Percentiles rank a stretch among this genome's conserved stretches.
Conservation (phyloP, 92 coral and sea anemone genomes). For the Bergia sp. region DNA sequence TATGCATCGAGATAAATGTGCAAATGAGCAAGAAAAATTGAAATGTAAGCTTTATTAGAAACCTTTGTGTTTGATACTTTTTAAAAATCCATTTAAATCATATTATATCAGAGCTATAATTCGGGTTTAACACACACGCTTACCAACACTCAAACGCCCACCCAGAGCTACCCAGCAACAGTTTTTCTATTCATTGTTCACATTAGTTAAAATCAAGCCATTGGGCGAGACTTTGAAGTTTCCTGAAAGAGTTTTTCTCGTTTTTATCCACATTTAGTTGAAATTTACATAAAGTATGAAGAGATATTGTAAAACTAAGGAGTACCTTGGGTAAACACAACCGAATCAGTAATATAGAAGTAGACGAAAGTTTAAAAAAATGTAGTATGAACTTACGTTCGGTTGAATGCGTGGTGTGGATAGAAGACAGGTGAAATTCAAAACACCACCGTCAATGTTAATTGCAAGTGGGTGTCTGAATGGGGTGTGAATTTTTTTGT, state of each 20-base stretch:
- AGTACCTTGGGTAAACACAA: too few relatives aligned
- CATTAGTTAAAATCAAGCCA: background rate
- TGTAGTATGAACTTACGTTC: background rate
- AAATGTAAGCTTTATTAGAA: background rate
- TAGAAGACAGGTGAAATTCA: background rate
- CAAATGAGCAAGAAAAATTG: background rate
- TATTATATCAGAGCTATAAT: too few relatives aligned
- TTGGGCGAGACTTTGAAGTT: background rate
- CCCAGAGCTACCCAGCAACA: too few relatives aligned
- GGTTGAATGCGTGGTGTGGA: background rate
- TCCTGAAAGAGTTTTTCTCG: background rate
- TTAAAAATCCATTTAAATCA: background rate
- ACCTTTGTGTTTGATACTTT: background rate
- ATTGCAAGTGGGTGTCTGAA: background rate
- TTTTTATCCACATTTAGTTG: too few relatives aligned
- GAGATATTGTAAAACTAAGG: too few relatives aligned
- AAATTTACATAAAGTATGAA: too few relatives aligned
- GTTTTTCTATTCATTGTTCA: too few relatives aligned
- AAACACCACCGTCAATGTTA: background rate
- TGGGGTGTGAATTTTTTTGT: background rate
- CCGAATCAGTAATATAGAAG: too few relatives aligned
- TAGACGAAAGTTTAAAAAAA: background rate
- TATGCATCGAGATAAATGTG: background rate
- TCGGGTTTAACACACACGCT: too few relatives aligned
- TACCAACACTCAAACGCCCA: too few relatives aligned